A percentile compares a stretch with the other conserved stretches of the same genome.
These are phyloP conservation scores for Eutrigla gurnardus DNA, from an alignment of 2,797 vertebrate genomes.

Conservation along the genomic window DNA sequence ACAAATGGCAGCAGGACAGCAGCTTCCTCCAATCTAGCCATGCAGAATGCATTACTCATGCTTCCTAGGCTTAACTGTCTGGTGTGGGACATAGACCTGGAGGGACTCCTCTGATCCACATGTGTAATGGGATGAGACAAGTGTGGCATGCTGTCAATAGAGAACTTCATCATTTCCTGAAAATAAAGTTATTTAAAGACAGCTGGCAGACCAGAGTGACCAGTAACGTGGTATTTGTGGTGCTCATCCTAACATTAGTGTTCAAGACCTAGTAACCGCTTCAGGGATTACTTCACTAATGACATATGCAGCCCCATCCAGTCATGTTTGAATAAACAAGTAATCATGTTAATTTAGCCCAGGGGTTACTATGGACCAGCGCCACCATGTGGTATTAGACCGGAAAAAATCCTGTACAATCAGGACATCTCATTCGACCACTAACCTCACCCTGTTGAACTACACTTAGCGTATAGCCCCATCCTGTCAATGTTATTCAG, in stretches of 20 bases:
- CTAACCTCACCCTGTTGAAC: conserved; percentile 46
- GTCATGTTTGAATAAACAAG: conserved; percentile 14
- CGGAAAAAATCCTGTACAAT: not conserved
- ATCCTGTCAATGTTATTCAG: conserved; percentile 1
- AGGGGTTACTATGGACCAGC: conserved; percentile 18
- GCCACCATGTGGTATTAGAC: conserved; percentile 44
- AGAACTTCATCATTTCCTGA: not conserved
- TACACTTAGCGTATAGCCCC: not conserved
- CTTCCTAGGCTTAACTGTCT: not conserved
- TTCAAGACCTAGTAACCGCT: not conserved
- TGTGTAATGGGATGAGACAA: not conserved
- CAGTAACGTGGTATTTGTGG: not conserved
- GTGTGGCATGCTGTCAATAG: not conserved
- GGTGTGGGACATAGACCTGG: not conserved
- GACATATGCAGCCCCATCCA: not conserved
- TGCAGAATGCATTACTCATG: conserved; percentile 3
- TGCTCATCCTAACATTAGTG: not conserved
- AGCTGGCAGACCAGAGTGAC: not conserved
- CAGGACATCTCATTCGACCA: conserved; percentile 18
- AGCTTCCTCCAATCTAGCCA: not conserved
- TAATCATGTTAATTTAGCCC: conserved; percentile 1
- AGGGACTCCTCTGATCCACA: not conserved
- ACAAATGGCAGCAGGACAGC: not conserved
- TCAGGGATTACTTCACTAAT: not conserved
- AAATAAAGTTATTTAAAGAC: not conserved